Percentiles rank a stretch among this genome's conserved stretches.
Evolutionary conservation across 2,113 vertebrate genomes (phyloP).

Genomic region (Ascaphus truei): DNA sequence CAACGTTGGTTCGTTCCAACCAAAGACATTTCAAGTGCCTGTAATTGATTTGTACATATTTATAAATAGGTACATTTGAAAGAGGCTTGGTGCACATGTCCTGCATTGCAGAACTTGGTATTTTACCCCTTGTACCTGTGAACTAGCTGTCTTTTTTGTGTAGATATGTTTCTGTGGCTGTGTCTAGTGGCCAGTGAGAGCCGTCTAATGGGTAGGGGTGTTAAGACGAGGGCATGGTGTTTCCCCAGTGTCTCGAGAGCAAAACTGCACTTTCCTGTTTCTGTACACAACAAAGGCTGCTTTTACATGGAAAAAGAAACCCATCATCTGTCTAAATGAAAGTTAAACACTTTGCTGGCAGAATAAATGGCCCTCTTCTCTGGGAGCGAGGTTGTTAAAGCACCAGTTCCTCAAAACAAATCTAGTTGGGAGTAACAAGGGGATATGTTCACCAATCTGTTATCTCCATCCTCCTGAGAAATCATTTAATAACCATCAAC

Average conservation of each 20-base stretch:
- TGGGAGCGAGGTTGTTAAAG: not conserved
- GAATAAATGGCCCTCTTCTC: not conserved
- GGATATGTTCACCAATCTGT: no score
- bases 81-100: constrained; percentile 65
- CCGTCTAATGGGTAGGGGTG: not conserved
- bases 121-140: constrained; percentile 40
- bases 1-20: constrained; percentile 98
- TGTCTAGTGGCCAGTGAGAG: constrained; percentile 27
- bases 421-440: no score
- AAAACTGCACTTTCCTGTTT: constrained; percentile 23
- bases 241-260: not conserved
- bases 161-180: constrained; percentile 48
- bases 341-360: not conserved
- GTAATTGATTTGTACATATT: constrained; percentile 97
- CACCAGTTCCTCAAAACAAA: not conserved
- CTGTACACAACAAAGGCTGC: not conserved
- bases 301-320: no score
- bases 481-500: no score
- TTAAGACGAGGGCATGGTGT: not conserved
- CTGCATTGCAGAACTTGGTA: constrained; percentile 41
- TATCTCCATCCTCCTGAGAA: no score
- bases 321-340: not conserved
- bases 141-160: constrained; percentile 40
- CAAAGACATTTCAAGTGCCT: constrained; percentile 99
- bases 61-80: constrained; percentile 73